These are phyloP conservation scores for Ichneumoninae sp. DNA, from an alignment of 2,888 invertebrate genomes.

Conservation along the genomic window DNA sequence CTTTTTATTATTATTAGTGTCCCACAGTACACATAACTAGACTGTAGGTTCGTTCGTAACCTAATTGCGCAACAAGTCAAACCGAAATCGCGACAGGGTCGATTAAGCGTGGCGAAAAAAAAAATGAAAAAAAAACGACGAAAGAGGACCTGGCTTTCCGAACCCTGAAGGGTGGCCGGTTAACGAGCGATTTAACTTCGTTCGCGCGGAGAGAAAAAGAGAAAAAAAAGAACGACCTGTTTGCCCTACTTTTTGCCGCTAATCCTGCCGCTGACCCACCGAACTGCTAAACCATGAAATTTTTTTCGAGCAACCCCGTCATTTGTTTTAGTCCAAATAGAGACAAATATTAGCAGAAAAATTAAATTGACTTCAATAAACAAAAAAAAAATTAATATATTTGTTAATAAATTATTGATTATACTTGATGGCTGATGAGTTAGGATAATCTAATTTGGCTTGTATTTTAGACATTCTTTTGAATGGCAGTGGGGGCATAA, in stretches of 20 bases:
- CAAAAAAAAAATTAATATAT: background rate
- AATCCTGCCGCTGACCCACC: slow-evolving; percentile 63
- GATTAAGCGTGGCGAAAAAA: slow-evolving; percentile 32
- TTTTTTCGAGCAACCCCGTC: slow-evolving; percentile 54
- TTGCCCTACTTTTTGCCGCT: slow-evolving; percentile 63
- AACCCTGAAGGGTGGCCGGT: slow-evolving; percentile 55
- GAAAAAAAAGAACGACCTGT: slow-evolving; percentile 36
- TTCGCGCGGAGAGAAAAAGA: slow-evolving; percentile 42
- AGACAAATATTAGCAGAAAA: background rate
- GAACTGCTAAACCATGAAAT: slow-evolving; percentile 73
- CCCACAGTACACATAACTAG: background rate
- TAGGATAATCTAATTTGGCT: slow-evolving; percentile 5
- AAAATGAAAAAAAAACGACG: slow-evolving; percentile 26
- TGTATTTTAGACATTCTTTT: slow-evolving; percentile 16
- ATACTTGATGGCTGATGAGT: background rate
- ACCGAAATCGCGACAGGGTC: slow-evolving; percentile 21
- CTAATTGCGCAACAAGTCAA: slow-evolving; percentile 34
- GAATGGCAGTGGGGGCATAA: slow-evolving; percentile 29
- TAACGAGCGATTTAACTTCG: slow-evolving; percentile 63
- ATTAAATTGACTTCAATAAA: background rate
- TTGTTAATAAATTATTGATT: background rate
- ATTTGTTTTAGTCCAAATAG: slow-evolving; percentile 3
- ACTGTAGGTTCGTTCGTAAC: background rate
- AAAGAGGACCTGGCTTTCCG: slow-evolving; percentile 31
- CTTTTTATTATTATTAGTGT: background rate